Conservation (phyloP, 2,888 invertebrate species). For the Dolomedes plantarius region DNA sequence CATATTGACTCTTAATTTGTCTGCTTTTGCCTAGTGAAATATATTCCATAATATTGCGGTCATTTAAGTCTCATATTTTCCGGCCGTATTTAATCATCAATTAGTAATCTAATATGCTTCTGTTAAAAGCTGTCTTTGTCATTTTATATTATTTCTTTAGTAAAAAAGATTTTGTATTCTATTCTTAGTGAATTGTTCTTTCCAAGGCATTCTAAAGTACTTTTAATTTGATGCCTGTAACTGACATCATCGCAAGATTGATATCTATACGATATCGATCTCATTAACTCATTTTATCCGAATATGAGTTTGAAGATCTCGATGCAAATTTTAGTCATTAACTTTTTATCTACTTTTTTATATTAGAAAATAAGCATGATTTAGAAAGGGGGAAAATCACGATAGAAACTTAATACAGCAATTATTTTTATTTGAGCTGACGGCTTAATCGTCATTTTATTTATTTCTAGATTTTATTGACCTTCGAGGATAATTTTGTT, state of each 20-base stretch:
- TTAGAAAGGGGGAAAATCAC: too few relatives aligned
- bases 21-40: too few relatives aligned
- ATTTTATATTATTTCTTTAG: neutral
- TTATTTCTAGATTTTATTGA: too few relatives aligned
- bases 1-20: too few relatives aligned
- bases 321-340: conserved; percentile 53
- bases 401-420: too few relatives aligned
- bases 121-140: conserved; percentile 14
- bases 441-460: too few relatives aligned
- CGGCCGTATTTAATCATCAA: too few relatives aligned
- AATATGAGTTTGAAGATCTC: conserved; percentile 28
- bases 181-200: neutral
- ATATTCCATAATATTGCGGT: too few relatives aligned
- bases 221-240: conserved; percentile 55
- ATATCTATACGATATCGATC: conserved; percentile 22
- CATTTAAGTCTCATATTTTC: too few relatives aligned
- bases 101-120: neutral
- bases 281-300: conserved; percentile 49
- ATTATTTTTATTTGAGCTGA: neutral
- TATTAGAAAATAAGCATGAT: neutral
- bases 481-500: neutral
- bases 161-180: conserved; percentile 13
- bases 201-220: neutral
- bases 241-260: conserved; percentile 54
- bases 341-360: conserved; percentile 33